phyloP scores from a whole-genome alignment of 2,888 invertebrate genomes.

The Epiperipatus broadwayi region DNA sequence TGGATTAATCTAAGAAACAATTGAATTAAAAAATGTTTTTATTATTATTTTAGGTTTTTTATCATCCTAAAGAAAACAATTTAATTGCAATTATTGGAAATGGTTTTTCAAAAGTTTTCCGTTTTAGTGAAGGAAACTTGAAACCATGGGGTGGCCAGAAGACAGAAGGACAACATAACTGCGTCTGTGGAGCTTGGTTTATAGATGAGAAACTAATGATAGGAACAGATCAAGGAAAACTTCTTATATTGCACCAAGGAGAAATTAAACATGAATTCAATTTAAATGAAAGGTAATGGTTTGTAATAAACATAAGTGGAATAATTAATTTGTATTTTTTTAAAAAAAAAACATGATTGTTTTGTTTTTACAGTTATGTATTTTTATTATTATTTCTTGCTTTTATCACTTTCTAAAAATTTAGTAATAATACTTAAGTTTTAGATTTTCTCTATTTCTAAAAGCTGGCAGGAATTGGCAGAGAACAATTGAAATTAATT shows the following conservation, averaged over 20 bases:
- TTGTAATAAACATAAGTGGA: no score
- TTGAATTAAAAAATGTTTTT: constrained; percentile 13
- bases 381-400: no score
- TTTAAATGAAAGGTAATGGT: no score
- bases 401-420: no score
- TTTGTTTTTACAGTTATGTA: no score
- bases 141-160: constrained; percentile 66
- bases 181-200: constrained; percentile 59
- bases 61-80: constrained; percentile 57
- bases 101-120: constrained; percentile 50
- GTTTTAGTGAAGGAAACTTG: constrained; percentile 55
- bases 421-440: no score
- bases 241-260: constrained; percentile 64
- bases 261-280: no score
- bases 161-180: constrained; percentile 49
- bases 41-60: constrained; percentile 39
- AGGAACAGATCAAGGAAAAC: constrained; percentile 53
- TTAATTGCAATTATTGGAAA: constrained; percentile 44
- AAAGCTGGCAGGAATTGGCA: no score
- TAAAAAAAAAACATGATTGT: no score
- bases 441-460: no score
- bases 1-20: constrained; percentile 16
- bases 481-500: no score
- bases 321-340: no score
- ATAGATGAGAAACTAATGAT: constrained; percentile 59